Evolutionary conservation across 2,888 invertebrate genomes (phyloP).

Genomic region (Siphlonurus alternatus): DNA sequence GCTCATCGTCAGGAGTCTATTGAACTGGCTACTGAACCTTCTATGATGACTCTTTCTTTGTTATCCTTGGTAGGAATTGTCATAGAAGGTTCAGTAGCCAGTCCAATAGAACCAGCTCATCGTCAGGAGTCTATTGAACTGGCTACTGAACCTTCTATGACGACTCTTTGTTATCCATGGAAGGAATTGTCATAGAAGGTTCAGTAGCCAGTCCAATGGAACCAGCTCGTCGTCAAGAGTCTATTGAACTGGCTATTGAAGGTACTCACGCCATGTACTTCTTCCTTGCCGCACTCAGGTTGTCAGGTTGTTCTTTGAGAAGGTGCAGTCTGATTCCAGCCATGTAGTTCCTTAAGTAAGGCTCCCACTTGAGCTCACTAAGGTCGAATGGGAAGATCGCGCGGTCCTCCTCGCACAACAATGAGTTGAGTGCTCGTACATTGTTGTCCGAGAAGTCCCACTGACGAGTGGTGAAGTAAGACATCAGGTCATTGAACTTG

Average conservation of each 20-base stretch:
- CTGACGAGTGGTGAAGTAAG: constrained; percentile 77
- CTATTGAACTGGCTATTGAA: background rate
- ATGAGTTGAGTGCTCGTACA: constrained; percentile 48
- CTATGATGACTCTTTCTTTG: too few relatives aligned
- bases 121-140: too few relatives aligned
- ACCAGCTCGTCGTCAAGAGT: too few relatives aligned
- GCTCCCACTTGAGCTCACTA: constrained; percentile 71
- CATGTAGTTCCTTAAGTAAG: constrained; percentile 79
- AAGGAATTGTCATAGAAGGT: too few relatives aligned
- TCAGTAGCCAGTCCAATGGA: too few relatives aligned
- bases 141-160: too few relatives aligned
- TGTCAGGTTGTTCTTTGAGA: constrained; percentile 72
- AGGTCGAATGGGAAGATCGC: constrained; percentile 76
- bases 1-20: too few relatives aligned
- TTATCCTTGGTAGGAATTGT: too few relatives aligned
- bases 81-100: too few relatives aligned
- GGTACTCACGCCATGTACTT: constrained; percentile 23
- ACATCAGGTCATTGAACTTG: constrained; percentile 6
- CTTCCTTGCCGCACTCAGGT: constrained; percentile 59
- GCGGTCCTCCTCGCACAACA: constrained; percentile 46
- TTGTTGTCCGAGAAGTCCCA: constrained; percentile 84
- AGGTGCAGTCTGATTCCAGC: constrained; percentile 80
- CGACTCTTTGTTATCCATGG: too few relatives aligned
- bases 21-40: too few relatives aligned
- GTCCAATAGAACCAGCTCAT: too few relatives aligned